Base-by-base conservation (phyloP, 2,113 vertebrate species). In the Triplophysa tibetana region DNA sequence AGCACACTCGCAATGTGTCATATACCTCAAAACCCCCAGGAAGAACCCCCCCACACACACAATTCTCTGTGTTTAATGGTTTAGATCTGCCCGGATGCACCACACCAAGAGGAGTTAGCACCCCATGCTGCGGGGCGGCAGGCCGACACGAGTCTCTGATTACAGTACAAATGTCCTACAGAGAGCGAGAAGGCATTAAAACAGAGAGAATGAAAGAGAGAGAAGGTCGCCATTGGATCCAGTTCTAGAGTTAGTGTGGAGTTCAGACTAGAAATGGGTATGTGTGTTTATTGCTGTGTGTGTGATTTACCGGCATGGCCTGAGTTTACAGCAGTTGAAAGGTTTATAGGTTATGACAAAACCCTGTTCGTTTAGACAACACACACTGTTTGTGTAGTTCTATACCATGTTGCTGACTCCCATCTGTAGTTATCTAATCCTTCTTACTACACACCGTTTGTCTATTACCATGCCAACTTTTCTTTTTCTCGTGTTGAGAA, bases 341-440 rank as follows among this genome's bases (percentile, higher is more conserved):
- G 70, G 63, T 67, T 74, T 65, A 68, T 68, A 66, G 58, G 38
- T 61, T 58, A 23, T 52, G 21, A 17, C 61, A 77, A 77, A 77
- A 29, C 10, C 48, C 17, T 13, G 9, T 63, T 65, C 50, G 58
- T 72, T 80, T 65, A 66, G 61, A 62, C 17, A 63, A 58, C 24
- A 48, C 24, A 8, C 16, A 48, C 41, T 21, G 54, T 58, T 58
- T 21, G 19, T 58, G 19, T 58, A 21, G 19, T 5, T 24, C 21
- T 48, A 19, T 48, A 45, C 24, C n/a, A 17, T 48, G 61, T 50
- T 69, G 72, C 54, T 54, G 62, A 62, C 24, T 69, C 72, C 38
- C 21, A 38, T 38, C 62, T 45, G 61, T 67, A 29, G 14, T 23
- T 52, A 19, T 66, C 29, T 77, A 19, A 38, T 77, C 24, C 11